phyloP scores from a whole-genome alignment of 2,113 vertebrate species.

The Tor tambroides region DNA sequence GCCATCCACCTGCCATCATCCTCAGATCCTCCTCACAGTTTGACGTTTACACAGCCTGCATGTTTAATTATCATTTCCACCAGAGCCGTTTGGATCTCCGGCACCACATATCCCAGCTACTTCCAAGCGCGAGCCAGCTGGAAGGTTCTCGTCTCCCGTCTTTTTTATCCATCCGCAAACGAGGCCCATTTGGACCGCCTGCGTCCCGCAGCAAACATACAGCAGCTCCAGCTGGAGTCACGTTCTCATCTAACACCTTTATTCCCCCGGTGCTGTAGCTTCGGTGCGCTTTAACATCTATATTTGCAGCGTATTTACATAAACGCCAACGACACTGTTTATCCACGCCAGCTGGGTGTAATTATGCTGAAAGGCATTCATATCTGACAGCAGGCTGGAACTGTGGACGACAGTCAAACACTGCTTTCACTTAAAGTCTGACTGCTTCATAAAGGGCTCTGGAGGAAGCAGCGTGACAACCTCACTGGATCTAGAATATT shows the following conservation, averaged over 20 bases:
- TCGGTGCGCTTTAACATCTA: conserved; percentile 35
- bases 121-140: conserved; percentile 34
- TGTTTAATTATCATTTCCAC: conserved; percentile 13
- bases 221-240: conserved; percentile 40
- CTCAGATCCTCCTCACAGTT: neutral
- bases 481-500: conserved; percentile 22
- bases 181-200: conserved; percentile 38
- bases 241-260: conserved; percentile 29
- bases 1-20: neutral
- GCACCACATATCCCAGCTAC: neutral
- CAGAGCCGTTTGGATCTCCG: conserved; percentile 12
- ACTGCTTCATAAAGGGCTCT: conserved; percentile 10
- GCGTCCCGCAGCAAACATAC: conserved; percentile 3
- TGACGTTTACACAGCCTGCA: conserved; percentile 1
- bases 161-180: conserved; percentile 42
- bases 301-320: conserved; percentile 50
- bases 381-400: conserved; percentile 15
- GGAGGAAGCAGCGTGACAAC: conserved; percentile 2
- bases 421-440: conserved; percentile 10
- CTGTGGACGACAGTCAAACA: conserved; percentile 22
- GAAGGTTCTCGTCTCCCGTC: conserved; percentile 26
- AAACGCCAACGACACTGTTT: conserved; percentile 33
- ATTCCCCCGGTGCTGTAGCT: neutral
- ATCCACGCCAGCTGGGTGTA: conserved; percentile 32
- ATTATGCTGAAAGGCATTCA: conserved; percentile 40